Conservation (phyloP, 2,113 vertebrate species). For the Donacobius atricapilla region DNA sequence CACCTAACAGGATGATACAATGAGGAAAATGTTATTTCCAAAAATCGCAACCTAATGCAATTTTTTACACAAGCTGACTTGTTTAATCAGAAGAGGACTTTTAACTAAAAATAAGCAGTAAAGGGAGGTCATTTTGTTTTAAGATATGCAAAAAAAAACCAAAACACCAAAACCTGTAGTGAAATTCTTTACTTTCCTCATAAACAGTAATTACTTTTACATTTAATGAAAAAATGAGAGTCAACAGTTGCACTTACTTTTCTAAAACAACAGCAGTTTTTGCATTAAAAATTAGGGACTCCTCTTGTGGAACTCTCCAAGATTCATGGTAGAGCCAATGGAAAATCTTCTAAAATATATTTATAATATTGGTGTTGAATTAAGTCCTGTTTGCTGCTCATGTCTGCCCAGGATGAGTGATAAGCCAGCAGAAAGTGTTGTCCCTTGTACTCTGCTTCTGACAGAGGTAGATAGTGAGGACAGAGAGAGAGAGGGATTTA, state of each 20-base stretch:
- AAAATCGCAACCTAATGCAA: background rate
- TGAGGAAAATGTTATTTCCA: background rate
- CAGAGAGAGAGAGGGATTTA: background rate
- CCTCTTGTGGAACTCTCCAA: background rate
- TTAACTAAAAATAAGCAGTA: background rate
- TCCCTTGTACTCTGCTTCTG: background rate
- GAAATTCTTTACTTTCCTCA: background rate
- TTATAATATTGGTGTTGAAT: background rate
- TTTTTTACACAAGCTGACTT: background rate
- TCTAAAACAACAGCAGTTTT: background rate
- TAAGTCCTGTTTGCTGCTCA: background rate
- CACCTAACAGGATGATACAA: background rate
- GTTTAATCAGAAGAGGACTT: background rate
- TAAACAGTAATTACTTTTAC: background rate
- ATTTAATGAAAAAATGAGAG: background rate
- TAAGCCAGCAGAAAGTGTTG: background rate
- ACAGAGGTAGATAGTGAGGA: background rate
- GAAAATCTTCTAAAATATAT: background rate
- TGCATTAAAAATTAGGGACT: background rate
- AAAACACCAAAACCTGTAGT: no score
- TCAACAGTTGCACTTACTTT: background rate
- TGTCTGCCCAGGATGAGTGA: background rate
- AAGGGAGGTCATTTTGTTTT: background rate
- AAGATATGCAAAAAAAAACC: background rate
- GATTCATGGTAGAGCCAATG: background rate